phyloP scores from a whole-genome alignment of 2,797 vertebrate species.

The Coracias cyanogaster region DNA sequence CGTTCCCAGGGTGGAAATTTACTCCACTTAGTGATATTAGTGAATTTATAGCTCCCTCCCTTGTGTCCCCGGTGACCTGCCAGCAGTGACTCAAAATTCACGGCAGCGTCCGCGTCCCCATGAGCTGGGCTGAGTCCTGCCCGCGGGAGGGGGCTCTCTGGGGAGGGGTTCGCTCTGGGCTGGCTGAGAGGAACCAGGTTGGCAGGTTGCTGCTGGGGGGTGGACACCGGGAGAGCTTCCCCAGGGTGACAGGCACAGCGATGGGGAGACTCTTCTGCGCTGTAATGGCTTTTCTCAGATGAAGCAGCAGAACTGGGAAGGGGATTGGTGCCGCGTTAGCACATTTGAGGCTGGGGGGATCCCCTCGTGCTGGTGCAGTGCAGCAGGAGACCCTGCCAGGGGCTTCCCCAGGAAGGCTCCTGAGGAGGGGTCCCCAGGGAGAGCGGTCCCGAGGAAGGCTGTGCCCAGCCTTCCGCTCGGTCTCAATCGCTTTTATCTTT shows the following conservation, averaged over 20 bases:
- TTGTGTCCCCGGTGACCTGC: background rate
- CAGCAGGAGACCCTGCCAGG: background rate
- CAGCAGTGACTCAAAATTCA: background rate
- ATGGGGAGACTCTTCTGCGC: background rate
- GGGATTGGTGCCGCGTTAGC: background rate
- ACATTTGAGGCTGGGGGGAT: background rate
- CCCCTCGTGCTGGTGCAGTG: background rate
- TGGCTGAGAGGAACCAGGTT: background rate
- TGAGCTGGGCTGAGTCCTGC: background rate
- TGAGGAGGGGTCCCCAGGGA: background rate
- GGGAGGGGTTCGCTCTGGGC: background rate
- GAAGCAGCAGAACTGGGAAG: background rate
- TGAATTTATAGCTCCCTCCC: background rate
- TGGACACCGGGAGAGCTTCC: background rate
- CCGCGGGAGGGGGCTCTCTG: background rate
- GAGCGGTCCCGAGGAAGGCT: background rate
- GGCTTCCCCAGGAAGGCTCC: background rate
- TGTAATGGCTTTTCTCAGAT: background rate
- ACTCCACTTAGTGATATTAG: background rate
- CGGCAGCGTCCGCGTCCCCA: accelerated
- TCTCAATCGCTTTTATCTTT: background rate
- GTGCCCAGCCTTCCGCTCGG: background rate
- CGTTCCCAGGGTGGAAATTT: background rate
- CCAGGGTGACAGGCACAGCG: background rate
- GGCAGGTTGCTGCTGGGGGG: background rate